Evolutionary conservation across 2,888 invertebrate genomes (phyloP).

Genomic region (Xestia xanthographa): DNA sequence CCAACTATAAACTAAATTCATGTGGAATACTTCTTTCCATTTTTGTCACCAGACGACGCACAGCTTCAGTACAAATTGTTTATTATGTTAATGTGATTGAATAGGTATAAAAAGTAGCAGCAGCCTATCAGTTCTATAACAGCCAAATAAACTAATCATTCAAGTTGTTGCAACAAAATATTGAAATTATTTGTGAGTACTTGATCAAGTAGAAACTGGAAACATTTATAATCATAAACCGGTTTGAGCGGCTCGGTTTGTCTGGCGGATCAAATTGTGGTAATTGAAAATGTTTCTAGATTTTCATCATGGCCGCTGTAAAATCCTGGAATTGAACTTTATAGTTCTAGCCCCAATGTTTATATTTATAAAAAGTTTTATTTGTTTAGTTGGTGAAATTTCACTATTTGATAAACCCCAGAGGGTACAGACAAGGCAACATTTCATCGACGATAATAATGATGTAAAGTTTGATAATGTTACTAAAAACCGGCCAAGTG

Average conservation of each 20-base stretch:
- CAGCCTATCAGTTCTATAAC: too few relatives aligned
- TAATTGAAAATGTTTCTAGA: slow-evolving; percentile 12
- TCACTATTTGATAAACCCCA: neutral
- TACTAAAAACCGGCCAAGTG: too few relatives aligned
- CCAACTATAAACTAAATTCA: too few relatives aligned
- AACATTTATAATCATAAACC: neutral
- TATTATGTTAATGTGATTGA: neutral
- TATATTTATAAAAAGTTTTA: neutral
- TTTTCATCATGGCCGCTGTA: slow-evolving; percentile 2
- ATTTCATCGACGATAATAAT: neutral
- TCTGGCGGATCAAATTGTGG: neutral
- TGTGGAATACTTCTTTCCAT: neutral
- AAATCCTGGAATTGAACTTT: slow-evolving; percentile 3
- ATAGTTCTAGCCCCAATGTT: neutral
- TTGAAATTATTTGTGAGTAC: neutral
- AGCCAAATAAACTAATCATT: neutral
- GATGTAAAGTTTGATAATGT: neutral
- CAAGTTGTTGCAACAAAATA: neutral
- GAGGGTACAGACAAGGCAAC: neutral
- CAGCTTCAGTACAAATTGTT: neutral
- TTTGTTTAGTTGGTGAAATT: neutral
- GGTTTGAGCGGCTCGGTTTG: neutral
- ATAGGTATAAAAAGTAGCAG: too few relatives aligned
- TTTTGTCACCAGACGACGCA: neutral
- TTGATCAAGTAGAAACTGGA: neutral